Evolutionary conservation across 1,140 invertebrate genomes (phyloP).

Genomic region (Marisa cornuarietis): DNA sequence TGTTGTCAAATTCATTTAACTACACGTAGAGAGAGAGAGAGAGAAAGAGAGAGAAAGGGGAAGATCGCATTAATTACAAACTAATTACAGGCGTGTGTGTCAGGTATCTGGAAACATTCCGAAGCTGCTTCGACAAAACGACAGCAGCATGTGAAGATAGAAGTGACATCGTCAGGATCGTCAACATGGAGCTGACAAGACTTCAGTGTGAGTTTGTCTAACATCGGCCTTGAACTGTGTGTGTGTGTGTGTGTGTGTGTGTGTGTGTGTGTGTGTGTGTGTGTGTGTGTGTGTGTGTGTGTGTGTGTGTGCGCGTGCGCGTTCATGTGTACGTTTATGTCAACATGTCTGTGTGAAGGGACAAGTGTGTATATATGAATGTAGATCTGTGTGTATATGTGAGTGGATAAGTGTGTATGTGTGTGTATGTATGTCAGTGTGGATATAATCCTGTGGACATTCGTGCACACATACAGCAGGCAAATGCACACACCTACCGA

Average conservation of each 20-base stretch:
- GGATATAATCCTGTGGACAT: neutral
- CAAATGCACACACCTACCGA: neutral
- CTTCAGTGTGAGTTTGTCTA: no score
- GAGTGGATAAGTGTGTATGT: no score
- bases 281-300: no score
- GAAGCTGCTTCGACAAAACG: neutral
- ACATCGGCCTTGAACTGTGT: no score
- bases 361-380: neutral
- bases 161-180: neutral
- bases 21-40: neutral
- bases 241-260: no score
- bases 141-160: neutral
- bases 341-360: no score
- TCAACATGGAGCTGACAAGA: no score
- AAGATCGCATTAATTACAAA: neutral
- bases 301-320: neutral
- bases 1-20: neutral
- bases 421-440: no score
- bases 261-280: no score
- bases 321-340: neutral
- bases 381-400: neutral
- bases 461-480: neutral
- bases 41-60: no score
- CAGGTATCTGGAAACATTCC: neutral
- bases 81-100: neutral